These are phyloP conservation scores for Caenorhabditis sulstoni DNA, from an alignment of 2,888 invertebrate species.

Conservation along the genomic window DNA sequence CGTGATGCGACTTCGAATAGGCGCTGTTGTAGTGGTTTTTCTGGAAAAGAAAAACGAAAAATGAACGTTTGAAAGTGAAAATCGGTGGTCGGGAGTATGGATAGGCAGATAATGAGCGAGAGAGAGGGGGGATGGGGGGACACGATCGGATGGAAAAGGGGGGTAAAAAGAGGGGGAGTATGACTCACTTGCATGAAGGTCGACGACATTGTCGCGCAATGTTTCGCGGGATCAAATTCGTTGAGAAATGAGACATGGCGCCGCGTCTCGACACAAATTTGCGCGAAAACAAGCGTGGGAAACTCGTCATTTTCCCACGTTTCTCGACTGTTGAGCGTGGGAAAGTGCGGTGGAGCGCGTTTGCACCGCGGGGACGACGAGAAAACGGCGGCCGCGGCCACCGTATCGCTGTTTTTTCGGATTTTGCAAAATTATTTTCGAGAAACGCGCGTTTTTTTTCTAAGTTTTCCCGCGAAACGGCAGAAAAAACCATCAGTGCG, in stretches of 20 bases:
- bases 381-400: no score
- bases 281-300: conserved; percentile 49
- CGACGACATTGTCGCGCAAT: conserved; percentile 42
- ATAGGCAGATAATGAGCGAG: background rate
- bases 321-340: conserved; percentile 18
- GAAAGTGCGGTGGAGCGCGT: conserved; percentile 50
- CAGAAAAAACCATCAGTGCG: no score
- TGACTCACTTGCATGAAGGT: conserved; percentile 38
- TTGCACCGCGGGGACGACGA: background rate
- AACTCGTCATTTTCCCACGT: conserved; percentile 46
- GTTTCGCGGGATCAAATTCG: conserved; percentile 9
- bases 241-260: conserved; percentile 31
- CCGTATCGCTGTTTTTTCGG: no score
- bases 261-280: conserved; percentile 10
- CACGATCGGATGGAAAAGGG: background rate
- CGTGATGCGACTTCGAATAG: conserved; percentile 36
- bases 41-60: conserved; percentile 23
- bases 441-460: no score
- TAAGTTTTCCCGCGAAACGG: no score
- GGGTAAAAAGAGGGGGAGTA: background rate
- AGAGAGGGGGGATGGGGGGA: no score
- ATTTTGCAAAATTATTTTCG: no score
- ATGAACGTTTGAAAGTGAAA: conserved; percentile 9
- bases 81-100: background rate
- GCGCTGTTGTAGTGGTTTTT: conserved; percentile 10